phyloP scores from a whole-genome alignment of 2,113 vertebrate species.

The Reinhardtius hippoglossoides region DNA sequence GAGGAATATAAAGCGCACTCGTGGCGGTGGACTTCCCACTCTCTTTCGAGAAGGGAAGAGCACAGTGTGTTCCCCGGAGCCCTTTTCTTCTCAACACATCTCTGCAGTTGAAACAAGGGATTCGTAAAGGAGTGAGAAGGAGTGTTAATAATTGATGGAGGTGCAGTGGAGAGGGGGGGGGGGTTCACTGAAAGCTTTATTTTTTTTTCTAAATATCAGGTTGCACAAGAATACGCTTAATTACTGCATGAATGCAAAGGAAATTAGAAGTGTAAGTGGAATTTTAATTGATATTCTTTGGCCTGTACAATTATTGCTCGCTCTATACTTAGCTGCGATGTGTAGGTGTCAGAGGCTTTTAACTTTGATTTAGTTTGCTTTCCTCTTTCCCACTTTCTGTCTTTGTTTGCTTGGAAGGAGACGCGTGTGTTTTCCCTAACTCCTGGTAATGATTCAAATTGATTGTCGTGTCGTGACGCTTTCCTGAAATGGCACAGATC shows the following conservation, averaged over 20 bases:
- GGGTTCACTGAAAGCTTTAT: slow-evolving; percentile 25
- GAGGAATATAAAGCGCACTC: slow-evolving; percentile 19
- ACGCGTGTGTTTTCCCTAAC: neutral
- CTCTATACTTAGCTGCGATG: slow-evolving; percentile 54
- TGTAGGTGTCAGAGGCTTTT: slow-evolving; percentile 54
- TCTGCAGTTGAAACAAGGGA: slow-evolving; percentile 64
- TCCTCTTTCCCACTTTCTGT: slow-evolving; percentile 57
- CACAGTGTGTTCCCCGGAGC: slow-evolving; percentile 38
- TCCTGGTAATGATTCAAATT: slow-evolving; percentile 27
- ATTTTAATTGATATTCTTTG: slow-evolving; percentile 75
- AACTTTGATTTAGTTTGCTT: slow-evolving; percentile 55
- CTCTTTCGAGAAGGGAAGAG: slow-evolving; percentile 6
- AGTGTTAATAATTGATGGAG: slow-evolving; percentile 82
- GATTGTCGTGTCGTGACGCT: slow-evolving; percentile 17
- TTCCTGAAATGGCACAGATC: slow-evolving; percentile 8
- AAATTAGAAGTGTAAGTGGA: slow-evolving; percentile 72
- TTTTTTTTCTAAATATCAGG: slow-evolving; percentile 65
- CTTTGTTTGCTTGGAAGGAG: slow-evolving; percentile 25
- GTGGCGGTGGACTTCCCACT: slow-evolving; percentile 23
- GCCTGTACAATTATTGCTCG: slow-evolving; percentile 55
- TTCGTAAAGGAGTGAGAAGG: slow-evolving; percentile 62
- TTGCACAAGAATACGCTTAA: slow-evolving; percentile 68
- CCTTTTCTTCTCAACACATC: slow-evolving; percentile 49
- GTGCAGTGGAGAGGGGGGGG: slow-evolving; percentile 38
- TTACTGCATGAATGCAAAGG: slow-evolving; percentile 75